These are phyloP conservation scores for Wasmannia auropunctata DNA, from an alignment of 1,140 invertebrate species.

Conservation along the genomic window DNA sequence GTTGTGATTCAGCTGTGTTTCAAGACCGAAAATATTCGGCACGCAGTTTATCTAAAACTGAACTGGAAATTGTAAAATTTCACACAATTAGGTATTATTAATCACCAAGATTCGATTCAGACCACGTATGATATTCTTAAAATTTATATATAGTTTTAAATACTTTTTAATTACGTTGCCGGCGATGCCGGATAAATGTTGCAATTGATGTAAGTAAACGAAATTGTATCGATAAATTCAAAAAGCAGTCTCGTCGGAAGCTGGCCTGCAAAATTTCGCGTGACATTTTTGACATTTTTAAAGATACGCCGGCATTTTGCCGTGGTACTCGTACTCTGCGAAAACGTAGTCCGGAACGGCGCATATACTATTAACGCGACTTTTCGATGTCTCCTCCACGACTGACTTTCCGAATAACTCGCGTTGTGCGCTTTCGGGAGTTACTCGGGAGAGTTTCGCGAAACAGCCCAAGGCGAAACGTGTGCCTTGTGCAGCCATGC, in stretches of 20 bases:
- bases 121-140: no score
- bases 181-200: background rate
- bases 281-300: background rate
- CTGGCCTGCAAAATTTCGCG: background rate
- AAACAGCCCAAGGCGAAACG: constrained; percentile 43
- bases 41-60: no score
- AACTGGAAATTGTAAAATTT: no score
- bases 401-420: constrained; percentile 46
- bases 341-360: background rate
- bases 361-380: background rate
- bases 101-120: no score
- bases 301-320: background rate
- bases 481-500: constrained; percentile 3
- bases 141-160: no score
- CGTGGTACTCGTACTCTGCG: background rate
- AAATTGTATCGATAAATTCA: background rate
- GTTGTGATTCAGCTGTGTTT: no score
- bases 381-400: constrained; percentile 26
- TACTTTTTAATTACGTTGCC: background rate
- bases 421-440: constrained; percentile 18
- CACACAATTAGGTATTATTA: no score
- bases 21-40: no score
- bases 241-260: background rate
- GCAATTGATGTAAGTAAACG: background rate
- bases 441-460: constrained; percentile 28